These are phyloP conservation scores for Propithecus deckenii DNA, from an alignment of 2,797 vertebrate genomes.

Conservation along the genomic window DNA sequence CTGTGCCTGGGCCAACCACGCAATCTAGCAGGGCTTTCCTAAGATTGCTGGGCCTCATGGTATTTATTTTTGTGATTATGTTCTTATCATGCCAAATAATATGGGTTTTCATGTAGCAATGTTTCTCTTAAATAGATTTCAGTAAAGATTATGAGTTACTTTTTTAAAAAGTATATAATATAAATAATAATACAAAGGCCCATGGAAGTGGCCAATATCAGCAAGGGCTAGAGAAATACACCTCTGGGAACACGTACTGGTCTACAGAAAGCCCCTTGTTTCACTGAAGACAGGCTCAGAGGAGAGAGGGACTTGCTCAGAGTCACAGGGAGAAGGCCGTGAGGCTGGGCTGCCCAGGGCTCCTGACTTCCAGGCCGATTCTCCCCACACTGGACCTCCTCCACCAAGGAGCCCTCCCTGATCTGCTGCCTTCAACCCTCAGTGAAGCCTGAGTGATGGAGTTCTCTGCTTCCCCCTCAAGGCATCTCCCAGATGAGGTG, in stretches of 20 bases:
- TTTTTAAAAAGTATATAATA: background rate
- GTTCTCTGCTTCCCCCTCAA: background rate
- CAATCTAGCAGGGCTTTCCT: background rate
- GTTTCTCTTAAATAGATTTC: slow-evolving; percentile 10
- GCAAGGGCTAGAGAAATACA: background rate
- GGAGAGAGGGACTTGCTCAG: background rate
- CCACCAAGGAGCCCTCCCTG: background rate
- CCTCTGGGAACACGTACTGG: background rate
- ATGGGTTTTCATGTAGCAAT: background rate
- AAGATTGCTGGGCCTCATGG: background rate
- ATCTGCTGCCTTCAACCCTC: background rate
- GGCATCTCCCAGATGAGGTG: background rate
- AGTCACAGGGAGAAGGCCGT: background rate
- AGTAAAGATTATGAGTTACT: background rate
- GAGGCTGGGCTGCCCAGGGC: background rate
- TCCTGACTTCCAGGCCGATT: background rate
- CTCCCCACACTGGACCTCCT: background rate
- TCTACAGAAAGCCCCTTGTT: background rate
- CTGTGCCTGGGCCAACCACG: fast-evolving
- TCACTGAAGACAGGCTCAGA: background rate
- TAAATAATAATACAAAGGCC: background rate
- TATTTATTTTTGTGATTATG: background rate
- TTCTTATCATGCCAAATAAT: background rate
- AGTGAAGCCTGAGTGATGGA: background rate
- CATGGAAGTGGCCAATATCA: background rate